Base-by-base conservation (phyloP, 1,140 invertebrate genomes). In the Hypothenemus hampei region DNA sequence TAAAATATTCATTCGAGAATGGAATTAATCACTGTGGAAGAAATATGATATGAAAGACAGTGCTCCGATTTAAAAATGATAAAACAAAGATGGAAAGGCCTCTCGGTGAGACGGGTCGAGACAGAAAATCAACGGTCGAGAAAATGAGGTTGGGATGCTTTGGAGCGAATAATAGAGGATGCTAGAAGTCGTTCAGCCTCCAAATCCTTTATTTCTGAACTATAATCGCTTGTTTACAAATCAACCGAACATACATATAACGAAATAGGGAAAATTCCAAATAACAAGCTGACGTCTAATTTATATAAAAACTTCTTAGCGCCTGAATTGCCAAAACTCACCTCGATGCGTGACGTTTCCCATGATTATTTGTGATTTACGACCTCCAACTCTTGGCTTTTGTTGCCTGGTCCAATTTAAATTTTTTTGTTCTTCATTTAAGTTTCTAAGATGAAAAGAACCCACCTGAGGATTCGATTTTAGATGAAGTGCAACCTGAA, bases 121-220 rank as follows among this genome's bases (percentile, higher is more conserved):
- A 65, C 61, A 62, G 67, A 65, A 64, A 73, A 71, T 69, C 72
- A 72, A 70, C 72, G 71, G 70, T 67, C 70, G 71, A 72, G 72
- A 73, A 72, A 73, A 73, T 73, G 71, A 72, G 70, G 72, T 72
- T 73, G 69, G 60, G 57, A 68, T 68, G 58, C 71, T 68, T 57
- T 72, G 72, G 66, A 72, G 64, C 72, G 72, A 61, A 67, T 71
- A 72, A 73, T 73, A 69, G 71, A 70, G 66, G 66, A 68, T 63
- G 63, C 64, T 64, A 48, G 62, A 48, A 58, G 61, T 60, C 66
- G 60, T 60, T 40, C 57, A 63, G 63, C 51, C 60, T 55, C 57
- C 53, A 61, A 61, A 56, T 36, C 52, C 36, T 46, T 24, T 57
- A 62, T 60, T 62, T 59, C 46, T 58, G 57, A 56, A 56, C 55